Percentiles rank a stretch among this genome's conserved stretches.
Conservation (phyloP, 2,113 vertebrate genomes). For the Genyomyrus donnyi region DNA sequence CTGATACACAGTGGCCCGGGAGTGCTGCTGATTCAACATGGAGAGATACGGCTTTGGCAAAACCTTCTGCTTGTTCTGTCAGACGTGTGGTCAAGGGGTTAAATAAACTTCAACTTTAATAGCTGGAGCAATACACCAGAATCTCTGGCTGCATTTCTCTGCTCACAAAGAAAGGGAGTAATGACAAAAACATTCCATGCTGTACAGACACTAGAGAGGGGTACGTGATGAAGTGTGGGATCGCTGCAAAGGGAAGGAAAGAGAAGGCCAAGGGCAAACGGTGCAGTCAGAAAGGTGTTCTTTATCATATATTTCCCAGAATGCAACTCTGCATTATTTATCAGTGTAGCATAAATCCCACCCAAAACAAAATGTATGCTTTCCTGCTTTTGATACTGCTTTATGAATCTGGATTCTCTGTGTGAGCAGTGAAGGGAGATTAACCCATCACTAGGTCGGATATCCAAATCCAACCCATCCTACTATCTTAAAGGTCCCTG, state of each 20-base stretch:
- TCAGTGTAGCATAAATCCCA: conserved; percentile 22
- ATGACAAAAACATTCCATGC: conserved; percentile 39
- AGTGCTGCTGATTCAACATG: not conserved
- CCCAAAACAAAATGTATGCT: conserved; percentile 3
- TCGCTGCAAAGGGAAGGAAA: conserved; percentile 6
- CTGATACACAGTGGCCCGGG: not conserved
- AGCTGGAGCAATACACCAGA: conserved; percentile 9
- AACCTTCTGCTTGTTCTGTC: conserved; percentile 20
- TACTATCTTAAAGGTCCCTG: not conserved
- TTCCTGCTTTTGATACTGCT: not conserved
- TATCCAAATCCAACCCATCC: not conserved
- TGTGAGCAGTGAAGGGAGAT: not conserved
- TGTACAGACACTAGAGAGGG: conserved; percentile 12
- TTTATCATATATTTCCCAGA: conserved; percentile 21
- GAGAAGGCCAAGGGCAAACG: conserved; percentile 32
- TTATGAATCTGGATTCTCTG: not conserved
- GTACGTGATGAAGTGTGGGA: conserved; percentile 11
- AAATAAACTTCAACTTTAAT: conserved; percentile 34
- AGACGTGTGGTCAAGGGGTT: conserved; percentile 29
- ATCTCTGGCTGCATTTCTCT: conserved; percentile 26
- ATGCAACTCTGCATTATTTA: conserved; percentile 32
- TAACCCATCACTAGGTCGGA: not conserved
- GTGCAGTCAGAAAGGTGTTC: conserved; percentile 26
- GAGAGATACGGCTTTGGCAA: conserved; percentile 12
- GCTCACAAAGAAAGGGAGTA: conserved; percentile 28